Evolutionary conservation across 2,888 invertebrate genomes (phyloP).

Genomic region (Aphidius colemani): DNA sequence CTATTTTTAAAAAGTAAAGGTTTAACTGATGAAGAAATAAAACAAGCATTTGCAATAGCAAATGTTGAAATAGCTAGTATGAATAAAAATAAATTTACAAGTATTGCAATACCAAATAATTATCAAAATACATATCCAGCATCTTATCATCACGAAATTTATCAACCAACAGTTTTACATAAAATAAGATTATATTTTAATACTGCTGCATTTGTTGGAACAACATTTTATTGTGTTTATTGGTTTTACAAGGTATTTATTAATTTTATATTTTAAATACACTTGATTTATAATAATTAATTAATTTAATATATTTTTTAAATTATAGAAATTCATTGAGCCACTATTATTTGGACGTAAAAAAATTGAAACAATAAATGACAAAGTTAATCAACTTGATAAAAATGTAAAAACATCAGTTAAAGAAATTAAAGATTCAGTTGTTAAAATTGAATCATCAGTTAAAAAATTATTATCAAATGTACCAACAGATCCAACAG

Average conservation of each 20-base stretch:
- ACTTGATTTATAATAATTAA: not conserved
- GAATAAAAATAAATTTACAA: slow-evolving; percentile 42
- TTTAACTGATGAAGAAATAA: slow-evolving; percentile 75
- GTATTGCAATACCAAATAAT: slow-evolving; percentile 47
- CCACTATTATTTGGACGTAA: slow-evolving; percentile 72
- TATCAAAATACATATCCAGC: slow-evolving; percentile 37
- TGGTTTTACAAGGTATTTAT: slow-evolving; percentile 77
- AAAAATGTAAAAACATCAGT: slow-evolving; percentile 68
- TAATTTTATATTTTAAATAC: slow-evolving; percentile 70
- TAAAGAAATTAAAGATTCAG: slow-evolving; percentile 68
- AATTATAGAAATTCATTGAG: slow-evolving; percentile 66
- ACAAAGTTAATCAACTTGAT: slow-evolving; percentile 71
- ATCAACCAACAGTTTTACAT: slow-evolving; percentile 57
- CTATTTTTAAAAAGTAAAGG: slow-evolving; percentile 80
- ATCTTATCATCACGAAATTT: slow-evolving; percentile 39
- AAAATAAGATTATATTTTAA: slow-evolving; percentile 73
- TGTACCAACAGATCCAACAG: slow-evolving; percentile 46
- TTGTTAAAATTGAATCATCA: slow-evolving; percentile 70
- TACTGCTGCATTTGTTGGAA: slow-evolving; percentile 75
- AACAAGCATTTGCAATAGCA: slow-evolving; percentile 74
- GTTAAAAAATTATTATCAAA: slow-evolving; percentile 61
- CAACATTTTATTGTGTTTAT: slow-evolving; percentile 78
- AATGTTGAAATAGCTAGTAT: slow-evolving; percentile 27
- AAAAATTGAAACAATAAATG: slow-evolving; percentile 68
- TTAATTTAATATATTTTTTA: slow-evolving; percentile 13